Evolutionary conservation across 2,797 vertebrate species (phyloP), one percentile per base, ranked within the genome.

Genomic region (Coilia nasus): DNA sequence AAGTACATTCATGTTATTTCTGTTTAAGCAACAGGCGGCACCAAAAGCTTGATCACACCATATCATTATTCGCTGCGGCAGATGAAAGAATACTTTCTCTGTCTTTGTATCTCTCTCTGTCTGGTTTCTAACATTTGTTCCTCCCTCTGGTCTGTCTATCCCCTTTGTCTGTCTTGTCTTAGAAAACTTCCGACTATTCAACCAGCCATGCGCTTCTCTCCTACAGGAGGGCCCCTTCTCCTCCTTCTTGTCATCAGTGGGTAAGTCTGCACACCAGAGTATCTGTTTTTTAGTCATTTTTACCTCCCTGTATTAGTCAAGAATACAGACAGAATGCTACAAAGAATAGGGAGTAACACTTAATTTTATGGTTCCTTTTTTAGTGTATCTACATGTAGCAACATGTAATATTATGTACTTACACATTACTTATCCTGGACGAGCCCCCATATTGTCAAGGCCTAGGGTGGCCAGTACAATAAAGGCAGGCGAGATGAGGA

Each of bases 241-340:
- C 85, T 89, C 81, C 78, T 90, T 82, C 71, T 90, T n/a, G 59
- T 88, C 83, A 88, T 90, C 46, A 88, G 84, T 83, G 87, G 90
- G 90, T 90, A 89, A 89, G 87, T 78, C 67, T 12, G 25, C 64
- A 71, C 25, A 28, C 64, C 25, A 71, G 14, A 2, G 11, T 17
- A 31, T 71, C 15, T 31, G 0, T 12, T 17, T 44, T 44, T 78
- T 44, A 35, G 19, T 44, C 44, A 54, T 54, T 54, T 10, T 54
- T 3, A 14, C 50, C 9, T 54, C 50, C 50, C 50, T 54, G 3
- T 14, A 54, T 54, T 14, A 54, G 7, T 54, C 50, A 54, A 54
- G 50, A 54, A 54, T 3, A 54, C 50, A 54, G 50, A 54, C 50
- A 54, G 50, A 54, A 2, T 54, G 14, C 14, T 9, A 9, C 7